Evolutionary conservation across 2,113 vertebrate species (phyloP).

Genomic region (Smithornis capensis): DNA sequence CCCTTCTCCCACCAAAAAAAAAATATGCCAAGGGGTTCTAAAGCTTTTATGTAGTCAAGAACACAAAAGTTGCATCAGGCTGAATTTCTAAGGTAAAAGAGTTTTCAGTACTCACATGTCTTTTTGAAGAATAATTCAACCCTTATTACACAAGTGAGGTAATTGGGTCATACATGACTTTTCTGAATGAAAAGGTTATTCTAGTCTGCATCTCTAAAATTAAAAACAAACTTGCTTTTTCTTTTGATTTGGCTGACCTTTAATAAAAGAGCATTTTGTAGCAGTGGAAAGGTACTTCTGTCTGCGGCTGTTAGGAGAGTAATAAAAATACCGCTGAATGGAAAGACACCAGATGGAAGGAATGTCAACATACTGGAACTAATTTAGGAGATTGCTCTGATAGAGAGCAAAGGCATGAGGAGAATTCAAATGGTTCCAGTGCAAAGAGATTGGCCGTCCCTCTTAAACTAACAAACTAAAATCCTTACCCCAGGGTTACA

Average conservation of each 20-base stretch:
- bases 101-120: neutral
- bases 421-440: conserved; percentile 63
- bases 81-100: conserved; percentile 1
- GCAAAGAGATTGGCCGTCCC: conserved; percentile 39
- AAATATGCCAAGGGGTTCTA: neutral
- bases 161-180: conserved; percentile 34
- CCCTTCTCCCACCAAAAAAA: neutral
- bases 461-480: conserved; percentile 68
- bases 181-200: conserved; percentile 65
- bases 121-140: conserved; percentile 34
- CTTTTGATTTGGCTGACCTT: conserved; percentile 67
- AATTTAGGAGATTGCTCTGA: conserved; percentile 69
- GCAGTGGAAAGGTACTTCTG: conserved; percentile 68
- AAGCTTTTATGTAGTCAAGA: neutral
- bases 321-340: conserved; percentile 66
- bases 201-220: conserved; percentile 55
- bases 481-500: conserved; percentile 60
- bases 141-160: conserved; percentile 14
- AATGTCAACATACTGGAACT: conserved; percentile 72
- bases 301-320: conserved; percentile 65
- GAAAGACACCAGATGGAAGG: conserved; percentile 69
- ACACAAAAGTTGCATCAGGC: neutral
- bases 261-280: conserved; percentile 64
- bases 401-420: conserved; percentile 65
- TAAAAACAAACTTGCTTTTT: conserved; percentile 44